Evolutionary conservation across 2,113 vertebrate genomes (phyloP).

Genomic region (Corythoichthys haematopterus): DNA sequence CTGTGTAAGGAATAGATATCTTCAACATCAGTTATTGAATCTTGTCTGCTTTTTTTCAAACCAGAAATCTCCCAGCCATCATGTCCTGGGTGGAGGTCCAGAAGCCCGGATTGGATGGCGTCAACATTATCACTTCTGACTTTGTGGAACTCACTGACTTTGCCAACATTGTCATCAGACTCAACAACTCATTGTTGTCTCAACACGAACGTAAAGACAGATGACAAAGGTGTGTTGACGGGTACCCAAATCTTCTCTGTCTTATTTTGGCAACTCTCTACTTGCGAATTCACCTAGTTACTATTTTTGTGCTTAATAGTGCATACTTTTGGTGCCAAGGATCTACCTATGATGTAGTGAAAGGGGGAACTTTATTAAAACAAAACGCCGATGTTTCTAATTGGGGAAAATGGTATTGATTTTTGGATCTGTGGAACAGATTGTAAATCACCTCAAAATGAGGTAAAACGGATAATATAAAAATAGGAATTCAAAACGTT

Average conservation of each 20-base stretch:
- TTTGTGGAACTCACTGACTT: constrained; percentile 97
- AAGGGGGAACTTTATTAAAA: too few species aligned
- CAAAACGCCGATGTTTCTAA: too few species aligned
- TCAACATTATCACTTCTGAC: constrained; percentile 98
- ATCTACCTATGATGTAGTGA: too few species aligned
- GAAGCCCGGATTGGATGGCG: constrained; percentile 83
- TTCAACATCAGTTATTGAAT: too few species aligned
- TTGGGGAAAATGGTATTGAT: too few species aligned
- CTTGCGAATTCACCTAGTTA: not conserved
- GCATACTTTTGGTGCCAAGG: too few species aligned
- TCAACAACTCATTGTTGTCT: constrained; percentile 82
- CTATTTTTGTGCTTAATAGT: not conserved
- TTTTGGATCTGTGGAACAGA: not conserved
- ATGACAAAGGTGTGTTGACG: constrained; percentile 36
- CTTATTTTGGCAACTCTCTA: not conserved
- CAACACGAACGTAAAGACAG: constrained; percentile 37
- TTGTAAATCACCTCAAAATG: not conserved
- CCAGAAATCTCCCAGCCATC: constrained; percentile 90
- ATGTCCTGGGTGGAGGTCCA: constrained; percentile 93
- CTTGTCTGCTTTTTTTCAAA: constrained; percentile 2
- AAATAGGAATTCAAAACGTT: too few species aligned
- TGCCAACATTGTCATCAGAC: constrained; percentile 86
- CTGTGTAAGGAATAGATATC: not conserved
- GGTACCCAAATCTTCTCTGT: not conserved
- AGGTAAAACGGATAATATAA: not conserved